These are phyloP conservation scores for Caenorhabditis remanei DNA, from an alignment of 1,140 invertebrate genomes.

Conservation along the genomic window DNA sequence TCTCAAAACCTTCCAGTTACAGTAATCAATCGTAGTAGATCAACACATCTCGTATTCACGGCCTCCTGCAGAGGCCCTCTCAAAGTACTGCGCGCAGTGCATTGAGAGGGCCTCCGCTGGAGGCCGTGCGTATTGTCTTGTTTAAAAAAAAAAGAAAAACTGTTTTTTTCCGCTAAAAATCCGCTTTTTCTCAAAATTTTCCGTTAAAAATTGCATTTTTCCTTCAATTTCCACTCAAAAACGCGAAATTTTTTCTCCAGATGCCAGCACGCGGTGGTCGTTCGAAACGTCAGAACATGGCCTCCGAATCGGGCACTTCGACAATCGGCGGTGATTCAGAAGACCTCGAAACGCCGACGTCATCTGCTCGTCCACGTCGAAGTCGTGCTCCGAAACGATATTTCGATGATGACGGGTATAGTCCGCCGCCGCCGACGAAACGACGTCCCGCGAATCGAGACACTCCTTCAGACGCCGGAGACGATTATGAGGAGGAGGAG, in stretches of 20 bases:
- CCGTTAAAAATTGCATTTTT: not conserved
- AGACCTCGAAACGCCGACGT: not conserved
- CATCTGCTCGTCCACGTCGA: slow-evolving; percentile 24
- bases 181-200: not conserved
- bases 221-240: not conserved
- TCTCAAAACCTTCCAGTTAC: too few relatives aligned
- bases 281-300: not conserved
- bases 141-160: too few relatives aligned
- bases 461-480: slow-evolving; percentile 1
- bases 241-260: not conserved
- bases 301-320: slow-evolving; percentile 18
- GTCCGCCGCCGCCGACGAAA: not conserved
- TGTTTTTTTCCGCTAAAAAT: not conserved
- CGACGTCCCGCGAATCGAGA: not conserved
- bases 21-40: too few relatives aligned
- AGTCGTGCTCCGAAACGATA: slow-evolving; percentile 14
- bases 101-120: too few relatives aligned
- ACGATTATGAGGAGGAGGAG: not conserved
- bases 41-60: too few relatives aligned
- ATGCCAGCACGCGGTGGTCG: slow-evolving; percentile 14
- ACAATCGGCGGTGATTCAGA: not conserved
- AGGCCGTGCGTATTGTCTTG: too few relatives aligned
- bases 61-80: too few relatives aligned
- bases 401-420: slow-evolving; percentile 9
- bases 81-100: too few relatives aligned